These are phyloP conservation scores for Penaeus indicus DNA, from an alignment of 1,140 invertebrate species.

Conservation along the genomic window DNA sequence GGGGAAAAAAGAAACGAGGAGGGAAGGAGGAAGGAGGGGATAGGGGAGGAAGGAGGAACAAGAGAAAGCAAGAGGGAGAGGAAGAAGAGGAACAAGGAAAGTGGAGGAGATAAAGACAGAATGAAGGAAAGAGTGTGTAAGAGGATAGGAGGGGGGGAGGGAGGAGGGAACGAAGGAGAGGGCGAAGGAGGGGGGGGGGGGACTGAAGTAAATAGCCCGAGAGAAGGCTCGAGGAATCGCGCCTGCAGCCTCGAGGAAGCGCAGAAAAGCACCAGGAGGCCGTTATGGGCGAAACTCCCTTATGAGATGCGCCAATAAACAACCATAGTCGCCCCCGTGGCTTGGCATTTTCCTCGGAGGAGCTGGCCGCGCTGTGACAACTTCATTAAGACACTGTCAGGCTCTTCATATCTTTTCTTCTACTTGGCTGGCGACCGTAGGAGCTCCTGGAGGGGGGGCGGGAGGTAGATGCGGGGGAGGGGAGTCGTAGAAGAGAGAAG, in stretches of 20 bases:
- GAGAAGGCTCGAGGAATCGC: background rate
- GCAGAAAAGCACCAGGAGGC: background rate
- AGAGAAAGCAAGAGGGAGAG: background rate
- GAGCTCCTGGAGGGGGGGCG: background rate
- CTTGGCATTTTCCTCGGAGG: background rate
- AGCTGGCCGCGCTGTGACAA: conserved; percentile 26
- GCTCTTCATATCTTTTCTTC: conserved; percentile 32
- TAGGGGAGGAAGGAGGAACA: background rate
- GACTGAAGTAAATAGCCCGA: background rate
- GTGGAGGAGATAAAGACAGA: background rate
- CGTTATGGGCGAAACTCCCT: background rate
- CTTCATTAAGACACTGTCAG: conserved; percentile 41
- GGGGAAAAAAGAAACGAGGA: background rate
- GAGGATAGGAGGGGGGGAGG: background rate
- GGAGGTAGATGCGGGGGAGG: too few relatives aligned
- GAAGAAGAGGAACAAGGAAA: background rate
- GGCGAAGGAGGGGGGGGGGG: background rate
- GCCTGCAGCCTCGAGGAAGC: background rate
- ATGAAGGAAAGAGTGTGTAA: background rate
- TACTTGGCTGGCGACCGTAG: background rate
- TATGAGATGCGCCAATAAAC: background rate
- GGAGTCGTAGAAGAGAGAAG: too few relatives aligned
- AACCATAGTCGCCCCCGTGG: background rate
- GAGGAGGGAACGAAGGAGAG: background rate
- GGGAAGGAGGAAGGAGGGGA: background rate